phyloP scores from a whole-genome alignment of 2,797 vertebrate genomes.

The Poecilia velifera region DNA sequence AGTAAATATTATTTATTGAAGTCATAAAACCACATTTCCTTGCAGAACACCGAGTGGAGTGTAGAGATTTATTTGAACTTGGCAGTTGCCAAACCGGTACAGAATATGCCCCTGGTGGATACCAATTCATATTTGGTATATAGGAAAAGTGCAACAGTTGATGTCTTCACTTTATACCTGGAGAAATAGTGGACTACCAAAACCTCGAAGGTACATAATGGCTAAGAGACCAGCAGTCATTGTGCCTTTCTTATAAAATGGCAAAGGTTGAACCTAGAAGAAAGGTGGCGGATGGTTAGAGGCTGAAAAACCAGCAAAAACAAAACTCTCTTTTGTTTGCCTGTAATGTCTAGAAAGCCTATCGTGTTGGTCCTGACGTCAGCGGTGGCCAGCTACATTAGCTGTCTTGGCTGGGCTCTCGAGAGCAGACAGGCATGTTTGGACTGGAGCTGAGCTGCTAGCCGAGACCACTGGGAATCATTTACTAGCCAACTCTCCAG shows the following conservation, averaged over 20 bases:
- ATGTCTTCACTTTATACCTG: not conserved
- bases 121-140: not conserved
- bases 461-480: constrained; percentile 67
- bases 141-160: not conserved
- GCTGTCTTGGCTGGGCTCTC: constrained; percentile 62
- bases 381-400: constrained; percentile 55
- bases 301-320: constrained; percentile 36
- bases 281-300: constrained; percentile 10
- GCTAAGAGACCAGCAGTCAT: not conserved
- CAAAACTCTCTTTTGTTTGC: constrained; percentile 60
- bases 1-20: not conserved
- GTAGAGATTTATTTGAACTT: not conserved
- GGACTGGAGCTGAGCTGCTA: constrained; percentile 67
- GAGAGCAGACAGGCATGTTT: constrained; percentile 74
- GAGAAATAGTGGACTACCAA: not conserved
- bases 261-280: constrained; percentile 19
- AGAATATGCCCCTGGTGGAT: not conserved
- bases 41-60: not conserved
- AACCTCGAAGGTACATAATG: not conserved
- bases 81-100: not conserved
- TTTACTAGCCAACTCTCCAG: constrained; percentile 58
- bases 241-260: constrained; percentile 35
- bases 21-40: not conserved
- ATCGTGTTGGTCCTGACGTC: constrained; percentile 63
- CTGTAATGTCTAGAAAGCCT: constrained; percentile 59